Conservation (phyloP, 2,888 invertebrate genomes). For the Zonitis immaculata region DNA sequence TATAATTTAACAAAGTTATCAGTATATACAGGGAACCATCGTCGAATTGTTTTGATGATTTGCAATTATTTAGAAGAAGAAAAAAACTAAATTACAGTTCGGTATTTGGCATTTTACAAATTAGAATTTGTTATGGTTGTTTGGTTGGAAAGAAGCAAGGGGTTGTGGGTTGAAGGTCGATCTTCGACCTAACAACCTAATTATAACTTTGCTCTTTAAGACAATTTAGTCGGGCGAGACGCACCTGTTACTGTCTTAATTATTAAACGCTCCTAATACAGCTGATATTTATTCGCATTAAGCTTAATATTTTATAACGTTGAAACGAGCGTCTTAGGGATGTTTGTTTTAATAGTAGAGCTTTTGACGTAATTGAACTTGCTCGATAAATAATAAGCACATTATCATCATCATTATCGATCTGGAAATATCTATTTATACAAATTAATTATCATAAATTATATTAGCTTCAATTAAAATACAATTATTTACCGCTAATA, state of each 20-base stretch:
- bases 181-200: constrained; percentile 33
- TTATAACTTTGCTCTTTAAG: constrained; percentile 32
- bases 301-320: constrained; percentile 1
- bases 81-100: too few species aligned
- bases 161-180: constrained; percentile 29
- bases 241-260: constrained; percentile 29
- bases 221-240: constrained; percentile 27
- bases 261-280: constrained; percentile 27
- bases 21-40: too few species aligned
- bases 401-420: not conserved
- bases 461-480: too few species aligned
- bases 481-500: too few species aligned
- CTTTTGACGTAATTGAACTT: constrained; percentile 1
- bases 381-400: constrained; percentile 3
- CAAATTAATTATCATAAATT: too few species aligned
- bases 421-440: not conserved
- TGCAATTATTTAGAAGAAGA: too few species aligned
- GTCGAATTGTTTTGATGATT: too few species aligned
- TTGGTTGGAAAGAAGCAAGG: constrained; percentile 27
- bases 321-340: not conserved
- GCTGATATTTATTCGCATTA: constrained; percentile 6
- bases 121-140: constrained; percentile 31
- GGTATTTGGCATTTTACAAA: constrained; percentile 25
- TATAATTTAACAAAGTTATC: constrained; percentile 33
- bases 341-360: not conserved